Base-by-base conservation (phyloP, 2,888 invertebrate species). In the Corbicula japonica region DNA sequence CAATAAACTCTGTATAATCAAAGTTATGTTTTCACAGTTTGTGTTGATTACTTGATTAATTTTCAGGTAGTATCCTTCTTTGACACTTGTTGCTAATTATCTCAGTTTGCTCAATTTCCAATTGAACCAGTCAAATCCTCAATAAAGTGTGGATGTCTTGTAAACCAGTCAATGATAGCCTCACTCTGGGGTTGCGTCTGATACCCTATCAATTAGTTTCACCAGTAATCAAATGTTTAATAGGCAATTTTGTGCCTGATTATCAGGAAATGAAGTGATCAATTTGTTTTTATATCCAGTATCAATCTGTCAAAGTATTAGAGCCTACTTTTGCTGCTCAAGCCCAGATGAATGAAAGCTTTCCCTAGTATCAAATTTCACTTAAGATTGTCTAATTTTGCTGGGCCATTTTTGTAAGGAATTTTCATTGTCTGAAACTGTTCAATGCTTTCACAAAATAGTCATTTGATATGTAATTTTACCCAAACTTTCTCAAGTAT, bases 201-300 rank as follows among this genome's bases (percentile, higher is more conserved):
- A 38, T 41, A 41, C 58, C 30, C 12, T 5, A 28, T 54, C 23
- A 28, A 30, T 50, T 21, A 34, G 18, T 52, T 54, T 28, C 54
- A 54, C 52, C 66, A 66, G 41, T 54, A 66, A 66, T 66, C 66
- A 58, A 46, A n/a, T n/a, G 34, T 46, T 23, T 69, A 56, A 69
- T 46, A 56, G 58, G 46, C 34, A 58, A 58, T 48, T 46, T 69
- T 30, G 41, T 23, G 58, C 44, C 52, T 48, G 46, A 60, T 69
- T 12, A 46, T 58, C 46, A 44, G 5, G 12, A 21, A 46, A 44
- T 48, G 5, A 34, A 30, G 12, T 32, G 26, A 69, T 69, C 58
- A 69, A 56, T 69, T 32, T 68, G 54, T 68, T 35, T 32, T 26
- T 21, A 58, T 41, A 58, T 41, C 5, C 46, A 44, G 46, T 30